phyloP scores from a whole-genome alignment of 2,888 invertebrate species.

The Cataglyphis livida region DNA sequence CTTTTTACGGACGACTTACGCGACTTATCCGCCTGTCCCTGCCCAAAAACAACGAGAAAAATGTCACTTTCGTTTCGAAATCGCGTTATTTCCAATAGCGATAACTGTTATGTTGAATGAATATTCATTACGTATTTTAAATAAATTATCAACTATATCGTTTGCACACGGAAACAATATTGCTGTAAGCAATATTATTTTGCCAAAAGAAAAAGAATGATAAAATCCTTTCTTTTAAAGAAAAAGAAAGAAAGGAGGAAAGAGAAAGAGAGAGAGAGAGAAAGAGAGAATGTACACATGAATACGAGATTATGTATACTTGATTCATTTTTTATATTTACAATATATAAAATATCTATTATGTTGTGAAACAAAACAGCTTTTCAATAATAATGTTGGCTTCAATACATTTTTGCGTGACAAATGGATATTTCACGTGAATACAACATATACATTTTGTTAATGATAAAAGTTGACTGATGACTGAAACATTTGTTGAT shows the following conservation, averaged over 20 bases:
- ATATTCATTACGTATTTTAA: background rate
- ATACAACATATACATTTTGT: background rate
- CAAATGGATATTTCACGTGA: background rate
- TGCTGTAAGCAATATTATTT: background rate
- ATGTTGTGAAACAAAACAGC: background rate
- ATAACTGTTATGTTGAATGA: background rate
- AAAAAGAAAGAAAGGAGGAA: too few relatives aligned
- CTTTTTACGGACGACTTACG: constrained; percentile 11
- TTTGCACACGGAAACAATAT: background rate
- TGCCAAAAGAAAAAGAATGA: background rate
- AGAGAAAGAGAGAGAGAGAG: too few relatives aligned
- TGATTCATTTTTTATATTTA: background rate
- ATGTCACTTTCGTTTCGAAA: background rate
- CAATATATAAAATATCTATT: background rate
- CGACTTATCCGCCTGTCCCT: background rate
- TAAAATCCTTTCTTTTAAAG: background rate
- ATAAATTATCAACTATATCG: background rate
- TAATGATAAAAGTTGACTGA: background rate
- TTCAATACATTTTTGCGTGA: background rate
- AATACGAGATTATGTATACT: background rate
- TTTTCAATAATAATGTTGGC: background rate
- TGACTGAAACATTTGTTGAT: background rate
- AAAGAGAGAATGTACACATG: too few relatives aligned
- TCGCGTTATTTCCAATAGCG: background rate
- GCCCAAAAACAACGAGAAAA: background rate